Conservation (phyloP, 2,888 invertebrate genomes). For the Drosophila affinis region DNA sequence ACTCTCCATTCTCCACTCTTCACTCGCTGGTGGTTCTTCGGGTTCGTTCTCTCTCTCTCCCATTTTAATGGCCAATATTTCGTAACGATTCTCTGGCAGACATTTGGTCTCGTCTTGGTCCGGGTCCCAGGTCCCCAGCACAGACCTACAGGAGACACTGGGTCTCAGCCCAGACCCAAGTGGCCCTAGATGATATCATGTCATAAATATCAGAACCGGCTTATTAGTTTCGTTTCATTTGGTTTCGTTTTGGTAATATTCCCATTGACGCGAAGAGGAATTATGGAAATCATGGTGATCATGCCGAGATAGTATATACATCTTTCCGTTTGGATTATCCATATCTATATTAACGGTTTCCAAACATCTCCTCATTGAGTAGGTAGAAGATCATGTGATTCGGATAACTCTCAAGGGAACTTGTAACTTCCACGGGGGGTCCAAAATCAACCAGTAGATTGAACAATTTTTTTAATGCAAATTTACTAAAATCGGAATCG, state of each 20-base stretch:
- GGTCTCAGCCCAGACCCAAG: conserved; percentile 46
- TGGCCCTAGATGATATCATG: conserved; percentile 73
- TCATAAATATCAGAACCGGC: conserved; percentile 75
- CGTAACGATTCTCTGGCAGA: conserved; percentile 56
- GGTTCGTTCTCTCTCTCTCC: conserved; percentile 29
- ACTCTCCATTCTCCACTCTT: neutral
- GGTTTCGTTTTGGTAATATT: conserved; percentile 20
- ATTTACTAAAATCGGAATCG: too few species aligned
- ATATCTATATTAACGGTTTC: conserved; percentile 35
- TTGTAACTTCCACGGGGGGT: neutral
- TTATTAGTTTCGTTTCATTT: conserved; percentile 61
- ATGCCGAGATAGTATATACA: conserved; percentile 19
- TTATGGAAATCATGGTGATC: conserved; percentile 44
- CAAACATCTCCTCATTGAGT: conserved; percentile 17
- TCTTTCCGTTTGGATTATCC: conserved; percentile 18
- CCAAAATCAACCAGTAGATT: neutral
- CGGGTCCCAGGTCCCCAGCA: conserved; percentile 24
- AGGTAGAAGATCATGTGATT: conserved; percentile 19
- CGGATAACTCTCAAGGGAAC: neutral
- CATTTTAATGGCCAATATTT: conserved; percentile 61
- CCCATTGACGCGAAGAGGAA: conserved; percentile 11
- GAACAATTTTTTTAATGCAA: neutral
- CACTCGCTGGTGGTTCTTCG: conserved; percentile 26
- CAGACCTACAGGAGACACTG: conserved; percentile 57
- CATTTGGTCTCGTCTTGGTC: conserved; percentile 62